These are phyloP conservation scores for Rhinichthys klamathensis DNA, from an alignment of 2,113 vertebrate species.

Conservation along the genomic window DNA sequence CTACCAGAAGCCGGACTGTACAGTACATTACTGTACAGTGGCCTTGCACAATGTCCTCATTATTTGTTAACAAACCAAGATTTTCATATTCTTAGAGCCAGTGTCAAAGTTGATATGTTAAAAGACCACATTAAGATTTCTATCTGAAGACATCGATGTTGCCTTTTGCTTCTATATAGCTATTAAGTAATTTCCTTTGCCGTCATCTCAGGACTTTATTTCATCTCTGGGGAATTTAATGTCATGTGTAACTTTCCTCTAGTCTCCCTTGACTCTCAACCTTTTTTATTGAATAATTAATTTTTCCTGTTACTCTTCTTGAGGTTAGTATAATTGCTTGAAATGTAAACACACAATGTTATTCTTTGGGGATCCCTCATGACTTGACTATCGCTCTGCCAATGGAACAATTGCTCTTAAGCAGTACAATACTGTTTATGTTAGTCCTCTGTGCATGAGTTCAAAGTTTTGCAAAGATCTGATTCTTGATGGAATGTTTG, in stretches of 20 bases:
- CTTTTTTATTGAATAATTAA: conserved; percentile 68
- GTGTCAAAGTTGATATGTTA: conserved; percentile 34
- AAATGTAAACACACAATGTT: conserved; percentile 63
- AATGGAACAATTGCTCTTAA: conserved; percentile 54
- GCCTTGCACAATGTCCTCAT: conserved; percentile 19
- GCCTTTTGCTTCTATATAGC: conserved; percentile 48
- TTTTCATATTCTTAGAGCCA: conserved; percentile 8
- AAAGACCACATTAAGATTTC: conserved; percentile 35
- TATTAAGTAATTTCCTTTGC: conserved; percentile 60
- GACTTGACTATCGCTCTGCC: conserved; percentile 57
- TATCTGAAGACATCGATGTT: conserved; percentile 36
- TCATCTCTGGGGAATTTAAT: conserved; percentile 51
- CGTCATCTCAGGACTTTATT: conserved; percentile 47
- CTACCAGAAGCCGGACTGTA: background rate
- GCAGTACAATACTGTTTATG: conserved; percentile 57
- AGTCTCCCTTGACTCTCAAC: conserved; percentile 57
- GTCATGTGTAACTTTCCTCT: conserved; percentile 54
- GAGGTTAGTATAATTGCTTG: conserved; percentile 58
- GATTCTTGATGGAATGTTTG: conserved; percentile 66
- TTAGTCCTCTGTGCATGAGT: conserved; percentile 58
- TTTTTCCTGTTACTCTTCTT: conserved; percentile 66
- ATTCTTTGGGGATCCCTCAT: conserved; percentile 61
- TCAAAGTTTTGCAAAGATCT: conserved; percentile 63
- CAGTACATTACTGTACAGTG: background rate
- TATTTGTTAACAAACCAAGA: conserved; percentile 31